phyloP scores from a whole-genome alignment of 2,888 invertebrate species.

The Nymphalis polychloros region DNA sequence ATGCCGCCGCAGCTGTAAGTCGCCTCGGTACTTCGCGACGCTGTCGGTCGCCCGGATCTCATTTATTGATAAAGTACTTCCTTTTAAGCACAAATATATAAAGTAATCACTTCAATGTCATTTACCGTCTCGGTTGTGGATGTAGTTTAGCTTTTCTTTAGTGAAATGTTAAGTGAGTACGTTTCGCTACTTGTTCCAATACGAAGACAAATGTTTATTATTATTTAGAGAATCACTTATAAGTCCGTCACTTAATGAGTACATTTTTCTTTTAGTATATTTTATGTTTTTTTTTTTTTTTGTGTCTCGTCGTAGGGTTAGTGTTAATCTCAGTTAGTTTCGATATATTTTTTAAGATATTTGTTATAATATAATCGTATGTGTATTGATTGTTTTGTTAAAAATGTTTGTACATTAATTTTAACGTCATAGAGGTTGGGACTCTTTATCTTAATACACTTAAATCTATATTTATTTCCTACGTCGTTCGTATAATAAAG shows the following conservation, averaged over 20 bases:
- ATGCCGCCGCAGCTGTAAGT: conserved; percentile 26
- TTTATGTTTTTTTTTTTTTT: too few relatives aligned
- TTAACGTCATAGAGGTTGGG: conserved; percentile 2
- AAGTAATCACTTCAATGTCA: conserved; percentile 16
- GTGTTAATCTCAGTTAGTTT: neutral
- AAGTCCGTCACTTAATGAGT: too few relatives aligned
- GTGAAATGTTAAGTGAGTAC: too few relatives aligned
- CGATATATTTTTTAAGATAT: conserved; percentile 2
- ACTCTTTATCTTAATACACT: neutral
- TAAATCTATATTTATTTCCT: neutral
- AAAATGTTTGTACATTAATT: neutral
- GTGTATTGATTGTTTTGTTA: neutral
- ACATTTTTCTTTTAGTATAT: too few relatives aligned
- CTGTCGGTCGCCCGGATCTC: conserved; percentile 20
- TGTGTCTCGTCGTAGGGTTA: neutral
- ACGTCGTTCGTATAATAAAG: neutral
- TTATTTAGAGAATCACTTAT: too few relatives aligned
- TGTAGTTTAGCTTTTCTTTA: neutral
- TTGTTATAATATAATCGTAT: neutral
- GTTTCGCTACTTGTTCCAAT: too few relatives aligned
- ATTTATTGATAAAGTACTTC: conserved; percentile 24
- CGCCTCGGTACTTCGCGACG: neutral
- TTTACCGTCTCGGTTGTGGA: conserved; percentile 2
- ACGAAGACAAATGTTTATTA: too few relatives aligned
- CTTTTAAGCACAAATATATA: conserved; percentile 32